Percentiles rank a stretch among this genome's conserved stretches.
These are phyloP conservation scores for Trichosurus vulpecula DNA, from an alignment of 2,797 vertebrate genomes.

Conservation along the genomic window DNA sequence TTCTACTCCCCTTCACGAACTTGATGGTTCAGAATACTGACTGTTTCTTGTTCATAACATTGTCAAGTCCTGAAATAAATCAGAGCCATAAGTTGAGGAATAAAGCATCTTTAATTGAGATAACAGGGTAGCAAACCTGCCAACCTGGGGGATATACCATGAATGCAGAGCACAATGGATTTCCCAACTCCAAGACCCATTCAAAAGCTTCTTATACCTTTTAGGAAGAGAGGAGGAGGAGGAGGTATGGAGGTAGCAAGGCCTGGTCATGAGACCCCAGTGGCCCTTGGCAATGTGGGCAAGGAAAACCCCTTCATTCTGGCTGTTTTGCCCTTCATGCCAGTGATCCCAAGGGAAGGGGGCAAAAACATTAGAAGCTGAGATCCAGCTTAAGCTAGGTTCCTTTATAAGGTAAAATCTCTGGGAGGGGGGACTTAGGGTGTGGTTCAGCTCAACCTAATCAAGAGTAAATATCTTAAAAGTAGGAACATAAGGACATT, in stretches of 20 bases:
- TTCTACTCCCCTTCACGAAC: not conserved
- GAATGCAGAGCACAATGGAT: not conserved
- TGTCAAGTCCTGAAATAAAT: not conserved
- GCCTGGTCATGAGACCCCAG: not conserved
- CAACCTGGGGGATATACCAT: not conserved
- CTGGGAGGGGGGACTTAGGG: not conserved
- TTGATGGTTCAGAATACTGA: not conserved
- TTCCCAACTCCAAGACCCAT: not conserved
- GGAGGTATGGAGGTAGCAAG: not conserved
- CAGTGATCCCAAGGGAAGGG: not conserved
- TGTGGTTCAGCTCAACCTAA: not conserved
- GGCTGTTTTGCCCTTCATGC: not conserved
- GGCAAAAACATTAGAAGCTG: not conserved
- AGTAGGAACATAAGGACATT: not conserved
- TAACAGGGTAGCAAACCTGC: not conserved
- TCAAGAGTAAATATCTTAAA: not conserved
- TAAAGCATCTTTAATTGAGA: not conserved
- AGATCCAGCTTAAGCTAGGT: not conserved
- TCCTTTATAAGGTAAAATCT: not conserved
- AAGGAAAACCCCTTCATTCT: not conserved
- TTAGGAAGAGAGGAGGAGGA: not conserved
- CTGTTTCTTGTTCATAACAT: not conserved
- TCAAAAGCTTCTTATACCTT: not conserved
- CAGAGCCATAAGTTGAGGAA: not conserved
- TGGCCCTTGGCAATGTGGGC: not conserved